Percentiles rank a stretch among this genome's conserved stretches.
phyloP scores from a whole-genome alignment of 2,888 invertebrate species.

The Heliconius ismenius region DNA sequence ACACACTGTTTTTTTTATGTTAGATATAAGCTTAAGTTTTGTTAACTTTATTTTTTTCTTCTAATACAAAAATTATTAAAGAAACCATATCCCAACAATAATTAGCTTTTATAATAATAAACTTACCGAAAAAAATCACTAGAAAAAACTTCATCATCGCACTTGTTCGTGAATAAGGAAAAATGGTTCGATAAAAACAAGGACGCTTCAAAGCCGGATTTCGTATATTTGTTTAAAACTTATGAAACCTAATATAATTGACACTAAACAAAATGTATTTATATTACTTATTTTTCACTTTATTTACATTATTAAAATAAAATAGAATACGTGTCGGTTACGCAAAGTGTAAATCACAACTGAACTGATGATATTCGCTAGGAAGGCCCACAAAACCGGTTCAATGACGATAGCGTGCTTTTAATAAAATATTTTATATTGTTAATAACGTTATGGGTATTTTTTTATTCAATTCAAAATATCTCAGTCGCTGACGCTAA shows the following conservation, averaged over 20 bases:
- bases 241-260: slow-evolving; percentile 17
- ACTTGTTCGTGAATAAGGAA: slow-evolving; percentile 57
- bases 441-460: slow-evolving; percentile 13
- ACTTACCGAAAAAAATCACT: slow-evolving; percentile 71
- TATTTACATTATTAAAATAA: slow-evolving; percentile 24
- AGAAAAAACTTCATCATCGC: slow-evolving; percentile 63
- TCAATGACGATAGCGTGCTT: slow-evolving; percentile 47
- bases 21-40: background rate
- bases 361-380: slow-evolving; percentile 42
- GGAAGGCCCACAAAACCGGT: slow-evolving; percentile 55
- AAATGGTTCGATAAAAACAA: slow-evolving; percentile 49
- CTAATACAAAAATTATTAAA: background rate
- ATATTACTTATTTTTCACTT: slow-evolving; percentile 11
- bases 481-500: background rate
- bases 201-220: slow-evolving; percentile 43
- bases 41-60: no score
- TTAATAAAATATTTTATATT: slow-evolving; percentile 30
- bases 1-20: background rate
- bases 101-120: slow-evolving; percentile 35
- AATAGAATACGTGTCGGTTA: slow-evolving; percentile 46
- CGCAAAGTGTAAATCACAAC: slow-evolving; percentile 49
- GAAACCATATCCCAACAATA: background rate
- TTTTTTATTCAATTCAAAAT: slow-evolving; percentile 3
- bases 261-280: slow-evolving; percentile 4
- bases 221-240: slow-evolving; percentile 17